A percentile compares a stretch with the other conserved stretches of the same genome.
phyloP scores from a whole-genome alignment of 2,888 invertebrate species.

The Acanthosepion esculentum region DNA sequence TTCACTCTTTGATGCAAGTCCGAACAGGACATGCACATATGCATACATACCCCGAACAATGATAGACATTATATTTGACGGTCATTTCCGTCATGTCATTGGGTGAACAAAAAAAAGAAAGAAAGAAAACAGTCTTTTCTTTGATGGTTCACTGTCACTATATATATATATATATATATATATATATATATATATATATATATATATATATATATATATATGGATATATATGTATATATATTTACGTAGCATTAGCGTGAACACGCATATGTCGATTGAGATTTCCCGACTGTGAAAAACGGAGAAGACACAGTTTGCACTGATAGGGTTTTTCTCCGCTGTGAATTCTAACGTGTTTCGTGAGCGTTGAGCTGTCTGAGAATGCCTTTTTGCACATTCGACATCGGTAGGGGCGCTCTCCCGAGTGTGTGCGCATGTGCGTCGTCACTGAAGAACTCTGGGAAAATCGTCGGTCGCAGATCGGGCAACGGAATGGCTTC shows the following conservation, averaged over 20 bases:
- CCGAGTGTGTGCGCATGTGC: slow-evolving; percentile 99
- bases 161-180: slow-evolving; percentile 38
- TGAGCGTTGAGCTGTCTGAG: slow-evolving; percentile 97
- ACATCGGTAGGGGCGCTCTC: slow-evolving; percentile 97
- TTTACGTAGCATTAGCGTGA: slow-evolving; percentile 78
- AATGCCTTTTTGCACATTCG: slow-evolving; percentile 98
- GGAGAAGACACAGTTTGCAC: slow-evolving; percentile 93
- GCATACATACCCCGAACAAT: too few relatives aligned
- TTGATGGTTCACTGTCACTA: too few relatives aligned
- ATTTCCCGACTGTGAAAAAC: slow-evolving; percentile 99
- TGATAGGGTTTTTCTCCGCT: slow-evolving; percentile 92
- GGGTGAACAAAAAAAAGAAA: too few relatives aligned
- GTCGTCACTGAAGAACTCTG: slow-evolving; percentile 96
- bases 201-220: slow-evolving; percentile 38
- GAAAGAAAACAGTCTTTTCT: too few relatives aligned
- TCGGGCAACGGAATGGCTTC: slow-evolving; percentile 97
- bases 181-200: slow-evolving; percentile 4
- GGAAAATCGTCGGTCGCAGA: slow-evolving; percentile 96
- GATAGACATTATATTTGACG: too few relatives aligned
- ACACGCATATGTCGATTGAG: slow-evolving; percentile 99
- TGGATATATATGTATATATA: slow-evolving; percentile 16
- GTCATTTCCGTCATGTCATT: too few relatives aligned
- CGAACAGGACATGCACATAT: too few relatives aligned
- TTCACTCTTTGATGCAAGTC: too few relatives aligned
- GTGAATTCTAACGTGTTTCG: slow-evolving; percentile 94